Base-by-base conservation (phyloP, 2,888 invertebrate genomes). In the Cephus runcator region DNA sequence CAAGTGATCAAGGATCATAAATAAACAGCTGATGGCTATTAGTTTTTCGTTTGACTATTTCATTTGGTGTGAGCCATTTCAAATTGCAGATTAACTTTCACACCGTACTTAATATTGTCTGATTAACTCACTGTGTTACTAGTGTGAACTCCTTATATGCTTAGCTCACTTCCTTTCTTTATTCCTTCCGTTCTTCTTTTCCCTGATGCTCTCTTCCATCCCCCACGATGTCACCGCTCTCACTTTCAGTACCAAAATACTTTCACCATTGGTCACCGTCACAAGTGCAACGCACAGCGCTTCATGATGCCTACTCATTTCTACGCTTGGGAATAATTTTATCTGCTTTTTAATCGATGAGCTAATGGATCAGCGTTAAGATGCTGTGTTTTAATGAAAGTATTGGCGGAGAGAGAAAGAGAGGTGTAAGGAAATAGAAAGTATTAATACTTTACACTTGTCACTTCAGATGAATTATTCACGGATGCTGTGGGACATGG, bases 401-500 rank as follows among this genome's bases (percentile, higher is more conserved):
- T 6, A 40, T 40, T 15, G 30, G 69, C 15, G 30, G 12, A 33
- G 69, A 33, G 3, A 69, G 69, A 69, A 30, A 30, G 69, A 30
- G 69, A 69, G 69, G 11, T 30, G 6, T 34, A 30, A 30, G 30
- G 9, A 69, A 40, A 40, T 40, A 40, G 40, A 40, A 23, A 40
- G 40, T 40, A 40, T 4, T 40, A 15, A 40, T 40, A 15, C 15
- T 40, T 40, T 6, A 30, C 69, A 69, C 33, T 30, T 33, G 69
- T 33, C 69, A 76, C 85, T 83, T 11, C 82, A 91, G 91, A 81
- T 87, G 3, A 90, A 91, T 77, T 89, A 88, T 77, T 90, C 91
- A 0, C 90, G 96, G 23, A 94, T 96, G 88, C 90, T 96, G 68
- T 96, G 96, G 96, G 94, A 94, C 82, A 93, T 94, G 85, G 95